Conservation (phyloP, 2,113 vertebrate genomes). For the Lichenostomus cassidix region DNA sequence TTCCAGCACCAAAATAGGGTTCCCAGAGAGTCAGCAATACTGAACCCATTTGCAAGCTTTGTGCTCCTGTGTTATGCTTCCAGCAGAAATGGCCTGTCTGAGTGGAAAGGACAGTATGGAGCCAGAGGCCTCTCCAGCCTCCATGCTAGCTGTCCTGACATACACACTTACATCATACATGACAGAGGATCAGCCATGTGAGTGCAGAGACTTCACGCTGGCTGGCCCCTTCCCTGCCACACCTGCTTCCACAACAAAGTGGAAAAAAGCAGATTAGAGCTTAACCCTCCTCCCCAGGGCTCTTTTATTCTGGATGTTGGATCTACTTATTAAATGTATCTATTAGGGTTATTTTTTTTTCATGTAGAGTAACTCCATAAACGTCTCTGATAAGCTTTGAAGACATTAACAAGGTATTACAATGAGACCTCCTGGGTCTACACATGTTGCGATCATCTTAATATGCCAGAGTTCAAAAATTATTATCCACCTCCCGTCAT, state of each 20-base stretch:
- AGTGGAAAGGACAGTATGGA: not conserved
- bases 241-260: not conserved
- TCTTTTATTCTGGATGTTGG: not conserved
- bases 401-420: not conserved
- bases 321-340: not conserved
- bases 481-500: not conserved
- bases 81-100: not conserved
- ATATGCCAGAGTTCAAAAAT: not conserved
- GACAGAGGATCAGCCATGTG: not conserved
- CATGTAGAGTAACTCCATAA: not conserved
- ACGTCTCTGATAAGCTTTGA: not conserved
- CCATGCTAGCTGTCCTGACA: not conserved
- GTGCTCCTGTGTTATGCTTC: not conserved
- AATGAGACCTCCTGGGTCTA: not conserved
- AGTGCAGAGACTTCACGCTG: not conserved
- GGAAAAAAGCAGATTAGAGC: not conserved
- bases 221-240: not conserved
- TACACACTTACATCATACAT: rapidly evolving
- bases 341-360: not conserved
- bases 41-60: not conserved
- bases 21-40: not conserved
- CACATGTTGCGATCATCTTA: not conserved
- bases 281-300: not conserved
- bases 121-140: not conserved
- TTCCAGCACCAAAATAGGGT: not conserved